These are phyloP conservation scores for Prunella strophiata DNA, from an alignment of 2,797 vertebrate species.

Conservation along the genomic window DNA sequence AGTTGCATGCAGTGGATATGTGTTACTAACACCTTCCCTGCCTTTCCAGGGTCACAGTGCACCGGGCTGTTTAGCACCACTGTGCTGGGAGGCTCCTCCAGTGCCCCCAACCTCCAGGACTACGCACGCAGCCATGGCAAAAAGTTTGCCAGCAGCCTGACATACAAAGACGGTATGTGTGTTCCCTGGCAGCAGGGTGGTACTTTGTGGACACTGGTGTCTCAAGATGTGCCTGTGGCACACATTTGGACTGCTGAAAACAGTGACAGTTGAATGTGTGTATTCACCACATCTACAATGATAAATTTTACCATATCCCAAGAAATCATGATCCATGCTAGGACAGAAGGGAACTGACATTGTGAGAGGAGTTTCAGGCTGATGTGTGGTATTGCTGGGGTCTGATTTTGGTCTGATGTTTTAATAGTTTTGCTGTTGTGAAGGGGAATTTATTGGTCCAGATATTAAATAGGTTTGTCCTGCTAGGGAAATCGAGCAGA, in stretches of 20 bases:
- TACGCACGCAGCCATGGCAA: slow-evolving; percentile 98
- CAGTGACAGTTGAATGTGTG: neutral
- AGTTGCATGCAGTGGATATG: slow-evolving; percentile 56
- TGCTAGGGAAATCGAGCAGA: neutral
- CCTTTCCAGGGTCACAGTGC: slow-evolving; percentile 95
- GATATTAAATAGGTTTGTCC: neutral
- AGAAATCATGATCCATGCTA: neutral
- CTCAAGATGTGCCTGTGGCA: neutral
- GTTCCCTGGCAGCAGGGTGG: neutral
- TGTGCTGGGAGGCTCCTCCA: slow-evolving; percentile 98
- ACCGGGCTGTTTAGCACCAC: slow-evolving; percentile 99
- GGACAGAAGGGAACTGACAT: neutral
- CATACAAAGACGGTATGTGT: slow-evolving; percentile 99
- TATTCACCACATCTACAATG: neutral
- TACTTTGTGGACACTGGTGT: neutral
- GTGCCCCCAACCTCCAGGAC: slow-evolving; percentile 99
- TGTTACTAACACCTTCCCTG: slow-evolving; percentile 81
- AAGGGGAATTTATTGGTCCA: neutral
- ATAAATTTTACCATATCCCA: neutral
- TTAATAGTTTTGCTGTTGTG: neutral
- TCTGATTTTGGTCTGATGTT: neutral
- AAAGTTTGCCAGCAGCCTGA: slow-evolving; percentile 94
- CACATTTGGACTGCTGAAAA: neutral
- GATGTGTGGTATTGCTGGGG: neutral
- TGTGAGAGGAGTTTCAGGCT: neutral